Base-by-base conservation (phyloP, 2,113 vertebrate species). In the Nycticebus coucang region DNA sequence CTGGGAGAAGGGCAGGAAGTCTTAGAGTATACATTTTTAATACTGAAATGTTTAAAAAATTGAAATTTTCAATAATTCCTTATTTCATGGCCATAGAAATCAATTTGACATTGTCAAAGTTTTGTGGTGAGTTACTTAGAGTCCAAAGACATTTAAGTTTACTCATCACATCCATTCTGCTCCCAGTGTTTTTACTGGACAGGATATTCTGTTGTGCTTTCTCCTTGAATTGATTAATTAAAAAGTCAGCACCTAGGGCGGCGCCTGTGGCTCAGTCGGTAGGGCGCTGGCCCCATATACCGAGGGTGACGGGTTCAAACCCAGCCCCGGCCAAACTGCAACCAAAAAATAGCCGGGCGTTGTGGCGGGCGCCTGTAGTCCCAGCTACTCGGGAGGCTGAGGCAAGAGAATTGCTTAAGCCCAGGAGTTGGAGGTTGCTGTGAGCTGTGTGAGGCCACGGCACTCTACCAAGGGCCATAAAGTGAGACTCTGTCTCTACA, bases 31-130 rank as follows among this genome's bases (percentile, higher is more conserved):
- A 57, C 11, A 68, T 60, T 85, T 57, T 74, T 97, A 98, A 98
- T 97, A 98, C 98, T 98, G 98, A 97, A 68, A 96, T 91, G 83
- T 2, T 78, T 69, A 33, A 45, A 97, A 91, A 95, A 53, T 18
- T 59, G 66, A 95, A 90, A 45, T n/a, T 69, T 75, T 12, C 97
- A 81, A 11, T 74, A 64, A 91, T 92, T 91, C 55, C 96, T 96
- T 19, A 91, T 92, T 59, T 96, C 87, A 88, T 89, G 95, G 94
- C 93, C 81, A 94, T 8, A 57, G 93, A 94, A 94, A 37, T 11
- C 66, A 90, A 75, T 60, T 81, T 96, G 92, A 77, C 83, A 62
- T 84, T 95, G 84, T 78, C 10, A 81, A 37, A 80, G 50, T 45
- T 74, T 6, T 35, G 86, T 41, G 45, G 72, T 55, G 89, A 80